Percentiles rank a stretch among this genome's conserved stretches.
Evolutionary conservation across 2,888 invertebrate species (phyloP).

Genomic region (Drosophila macrospina): DNA sequence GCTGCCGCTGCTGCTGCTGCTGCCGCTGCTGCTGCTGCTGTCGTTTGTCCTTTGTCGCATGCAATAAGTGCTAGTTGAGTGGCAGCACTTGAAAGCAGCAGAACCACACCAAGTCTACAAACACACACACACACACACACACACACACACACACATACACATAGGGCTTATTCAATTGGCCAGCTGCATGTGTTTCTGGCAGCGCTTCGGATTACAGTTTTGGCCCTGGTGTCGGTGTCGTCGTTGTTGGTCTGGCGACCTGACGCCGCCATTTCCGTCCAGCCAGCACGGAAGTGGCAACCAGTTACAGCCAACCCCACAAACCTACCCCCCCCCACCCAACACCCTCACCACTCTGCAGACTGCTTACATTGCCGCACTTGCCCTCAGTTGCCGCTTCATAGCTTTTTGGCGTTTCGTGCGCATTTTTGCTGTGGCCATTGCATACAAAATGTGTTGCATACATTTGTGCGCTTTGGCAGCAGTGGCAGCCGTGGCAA

Average conservation of each 20-base stretch:
- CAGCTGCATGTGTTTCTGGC: constrained; percentile 77
- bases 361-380: not conserved
- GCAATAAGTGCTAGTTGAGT: constrained; percentile 80
- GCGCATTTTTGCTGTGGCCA: constrained; percentile 75
- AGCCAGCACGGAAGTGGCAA: constrained; percentile 79
- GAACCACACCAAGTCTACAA: constrained; percentile 59
- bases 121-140: constrained; percentile 36
- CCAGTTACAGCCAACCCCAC: constrained; percentile 28
- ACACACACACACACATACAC: constrained; percentile 12
- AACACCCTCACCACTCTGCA: not conserved
- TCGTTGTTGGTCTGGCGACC: constrained; percentile 69
- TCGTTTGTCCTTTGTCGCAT: constrained; percentile 69
- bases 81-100: constrained; percentile 79
- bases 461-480: constrained; percentile 69
- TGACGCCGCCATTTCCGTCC: constrained; percentile 83
- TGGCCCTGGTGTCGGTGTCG: constrained; percentile 74
- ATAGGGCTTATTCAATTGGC: constrained; percentile 56
- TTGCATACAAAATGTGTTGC: constrained; percentile 81
- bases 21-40: constrained; percentile 10
- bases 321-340: not conserved
- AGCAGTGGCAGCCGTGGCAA: no score
- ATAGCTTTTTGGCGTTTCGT: constrained; percentile 53
- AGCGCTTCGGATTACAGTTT: constrained; percentile 77
- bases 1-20: constrained; percentile 9
- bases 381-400: not conserved